Percentiles rank a stretch among this genome's conserved stretches.
Evolutionary conservation across 2,797 vertebrate genomes (phyloP).

Genomic region (Hoplostethus atlanticus): DNA sequence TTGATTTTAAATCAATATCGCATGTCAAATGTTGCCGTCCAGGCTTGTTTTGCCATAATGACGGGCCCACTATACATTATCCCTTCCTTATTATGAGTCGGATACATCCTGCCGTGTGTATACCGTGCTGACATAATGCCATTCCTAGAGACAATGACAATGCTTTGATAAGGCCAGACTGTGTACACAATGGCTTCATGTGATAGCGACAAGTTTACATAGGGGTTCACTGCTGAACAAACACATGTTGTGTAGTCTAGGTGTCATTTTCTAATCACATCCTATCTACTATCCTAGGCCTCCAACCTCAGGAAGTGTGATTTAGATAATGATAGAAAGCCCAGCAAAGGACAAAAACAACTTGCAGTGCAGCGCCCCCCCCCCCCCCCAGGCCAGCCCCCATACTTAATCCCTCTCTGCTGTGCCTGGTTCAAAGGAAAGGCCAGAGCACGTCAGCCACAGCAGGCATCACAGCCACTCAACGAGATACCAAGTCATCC

Average conservation of each 20-base stretch:
- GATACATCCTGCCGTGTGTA: conserved; percentile 32
- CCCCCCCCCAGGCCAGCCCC: conserved; percentile 45
- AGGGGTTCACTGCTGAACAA: conserved; percentile 54
- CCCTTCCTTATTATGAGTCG: conserved; percentile 20
- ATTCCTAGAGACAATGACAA: conserved; percentile 36
- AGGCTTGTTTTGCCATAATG: not conserved
- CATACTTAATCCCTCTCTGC: conserved; percentile 72
- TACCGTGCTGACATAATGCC: conserved; percentile 40
- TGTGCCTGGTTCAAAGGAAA: conserved; percentile 76
- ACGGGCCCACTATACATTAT: conserved; percentile 1
- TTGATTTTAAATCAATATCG: no score
- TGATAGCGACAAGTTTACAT: conserved; percentile 59
- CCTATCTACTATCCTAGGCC: conserved; percentile 62
- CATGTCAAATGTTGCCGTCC: not conserved
- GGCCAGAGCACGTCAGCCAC: conserved; percentile 69
- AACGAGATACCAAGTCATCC: conserved; percentile 74
- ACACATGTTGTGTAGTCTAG: conserved; percentile 52
- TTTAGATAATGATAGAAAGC: conserved; percentile 61
- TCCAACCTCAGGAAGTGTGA: conserved; percentile 70
- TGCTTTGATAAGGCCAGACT: conserved; percentile 71
- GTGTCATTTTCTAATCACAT: conserved; percentile 66
- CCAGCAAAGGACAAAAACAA: conserved; percentile 65
- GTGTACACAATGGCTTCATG: conserved; percentile 65
- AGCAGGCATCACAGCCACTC: conserved; percentile 72
- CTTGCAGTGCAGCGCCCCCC: conserved; percentile 11